These are phyloP conservation scores for Mimumesa dahlbomi DNA, from an alignment of 2,888 invertebrate genomes.

Conservation along the genomic window DNA sequence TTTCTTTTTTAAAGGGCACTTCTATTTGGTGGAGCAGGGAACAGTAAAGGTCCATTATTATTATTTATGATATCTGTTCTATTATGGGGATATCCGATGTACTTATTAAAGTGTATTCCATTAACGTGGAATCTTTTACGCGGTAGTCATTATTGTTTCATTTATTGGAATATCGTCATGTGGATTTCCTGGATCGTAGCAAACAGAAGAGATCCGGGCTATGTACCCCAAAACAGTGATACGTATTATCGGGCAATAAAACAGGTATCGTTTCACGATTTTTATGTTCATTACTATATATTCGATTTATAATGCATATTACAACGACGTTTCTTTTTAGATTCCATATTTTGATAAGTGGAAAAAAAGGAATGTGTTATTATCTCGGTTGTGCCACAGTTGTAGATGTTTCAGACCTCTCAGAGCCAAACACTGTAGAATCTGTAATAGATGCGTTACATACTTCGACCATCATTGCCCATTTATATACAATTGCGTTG, in stretches of 20 bases:
- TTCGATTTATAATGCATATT: background rate
- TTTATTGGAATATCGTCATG: conserved; percentile 95
- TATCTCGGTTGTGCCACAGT: conserved; percentile 93
- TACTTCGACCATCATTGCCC: conserved; percentile 98
- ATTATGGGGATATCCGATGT: conserved; percentile 97
- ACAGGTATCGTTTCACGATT: too few relatives aligned
- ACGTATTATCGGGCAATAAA: conserved; percentile 94
- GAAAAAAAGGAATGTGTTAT: conserved; percentile 91
- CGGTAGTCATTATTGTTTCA: conserved; percentile 93
- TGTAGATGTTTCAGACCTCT: conserved; percentile 93
- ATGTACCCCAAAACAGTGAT: conserved; percentile 93
- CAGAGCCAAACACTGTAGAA: conserved; percentile 94
- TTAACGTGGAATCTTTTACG: conserved; percentile 94
- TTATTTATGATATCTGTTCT: conserved; percentile 93
- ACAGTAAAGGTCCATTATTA: conserved; percentile 92
- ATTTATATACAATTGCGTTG: conserved; percentile 97
- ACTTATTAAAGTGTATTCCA: conserved; percentile 93
- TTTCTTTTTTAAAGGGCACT: conserved; percentile 83
- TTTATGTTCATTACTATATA: background rate
- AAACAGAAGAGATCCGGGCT: conserved; percentile 94
- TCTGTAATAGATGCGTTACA: conserved; percentile 93
- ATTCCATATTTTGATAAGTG: conserved; percentile 96
- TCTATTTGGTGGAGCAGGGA: conserved; percentile 94
- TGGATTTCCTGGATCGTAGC: conserved; percentile 96
- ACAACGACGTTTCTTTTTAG: conserved; percentile 56